Evolutionary conservation across 2,888 invertebrate genomes (phyloP).

Genomic region (Hyposoter didymator): DNA sequence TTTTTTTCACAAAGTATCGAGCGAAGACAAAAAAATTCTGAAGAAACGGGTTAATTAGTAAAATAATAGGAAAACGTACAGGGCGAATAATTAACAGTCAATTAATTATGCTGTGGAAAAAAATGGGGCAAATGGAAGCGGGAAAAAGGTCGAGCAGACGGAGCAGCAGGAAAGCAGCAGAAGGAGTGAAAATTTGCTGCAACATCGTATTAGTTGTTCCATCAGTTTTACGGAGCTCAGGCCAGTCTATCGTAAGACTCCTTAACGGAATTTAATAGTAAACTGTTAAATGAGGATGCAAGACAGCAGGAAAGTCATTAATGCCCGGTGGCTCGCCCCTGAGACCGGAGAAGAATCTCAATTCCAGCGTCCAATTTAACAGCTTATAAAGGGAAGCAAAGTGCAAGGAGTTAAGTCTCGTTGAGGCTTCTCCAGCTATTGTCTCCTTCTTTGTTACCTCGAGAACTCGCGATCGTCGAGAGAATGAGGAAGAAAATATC

Average conservation of each 20-base stretch:
- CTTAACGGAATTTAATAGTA: conserved; percentile 53
- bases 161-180: background rate
- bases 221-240: conserved; percentile 11
- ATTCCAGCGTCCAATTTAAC: conserved; percentile 63
- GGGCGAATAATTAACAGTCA: background rate
- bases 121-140: background rate
- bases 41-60: background rate
- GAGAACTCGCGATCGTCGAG: background rate
- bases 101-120: background rate
- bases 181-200: background rate
- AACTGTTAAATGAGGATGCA: conserved; percentile 44
- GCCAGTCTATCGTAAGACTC: conserved; percentile 36
- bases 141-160: background rate
- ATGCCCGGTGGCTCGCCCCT: conserved; percentile 46
- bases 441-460: background rate
- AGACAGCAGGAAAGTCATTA: conserved; percentile 62
- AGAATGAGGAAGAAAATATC: background rate
- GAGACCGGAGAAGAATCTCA: conserved; percentile 46
- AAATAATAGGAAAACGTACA: background rate
- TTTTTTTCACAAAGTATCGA: background rate
- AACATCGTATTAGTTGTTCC: background rate
- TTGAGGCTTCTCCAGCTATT: conserved; percentile 43
- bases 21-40: background rate
- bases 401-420: conserved; percentile 29
- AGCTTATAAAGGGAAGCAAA: conserved; percentile 37